Conservation (phyloP, 2,113 vertebrate species). For the Stictonetta naevosa region DNA sequence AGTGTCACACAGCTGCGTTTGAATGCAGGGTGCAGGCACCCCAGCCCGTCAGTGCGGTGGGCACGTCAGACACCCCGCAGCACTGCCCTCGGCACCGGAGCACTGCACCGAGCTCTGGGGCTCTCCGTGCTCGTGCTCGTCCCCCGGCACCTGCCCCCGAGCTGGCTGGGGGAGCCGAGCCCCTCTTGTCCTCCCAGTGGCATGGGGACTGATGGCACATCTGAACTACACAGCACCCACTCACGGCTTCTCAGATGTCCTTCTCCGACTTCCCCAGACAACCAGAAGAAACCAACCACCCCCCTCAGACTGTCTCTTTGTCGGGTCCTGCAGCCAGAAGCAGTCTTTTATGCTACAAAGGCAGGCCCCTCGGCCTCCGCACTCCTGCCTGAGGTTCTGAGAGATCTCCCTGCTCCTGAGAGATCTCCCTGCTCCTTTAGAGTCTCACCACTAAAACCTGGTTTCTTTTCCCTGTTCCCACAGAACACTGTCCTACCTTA, state of each 20-base stretch:
- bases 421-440: too few species aligned
- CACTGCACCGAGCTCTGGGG: too few species aligned
- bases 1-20: rapidly evolving
- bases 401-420: neutral
- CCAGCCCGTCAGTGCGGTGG: rapidly evolving
- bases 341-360: neutral
- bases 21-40: too few species aligned
- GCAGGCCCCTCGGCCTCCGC: neutral
- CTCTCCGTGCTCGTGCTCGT: neutral
- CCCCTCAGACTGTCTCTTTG: neutral
- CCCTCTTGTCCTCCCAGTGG: neutral
- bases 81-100: rapidly evolving
- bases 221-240: neutral
- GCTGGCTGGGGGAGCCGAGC: neutral
- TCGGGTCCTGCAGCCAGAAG: neutral
- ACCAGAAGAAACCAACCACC: neutral
- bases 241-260: neutral
- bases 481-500: neutral
- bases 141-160: rapidly evolving
- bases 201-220: rapidly evolving
- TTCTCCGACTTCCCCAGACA: neutral
- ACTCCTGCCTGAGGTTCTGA: neutral
- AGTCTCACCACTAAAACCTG: neutral
- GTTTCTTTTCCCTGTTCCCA: neutral
- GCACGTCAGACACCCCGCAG: rapidly evolving